Conservation (phyloP, 2,113 vertebrate species). For the Salvelinus namaycush region DNA sequence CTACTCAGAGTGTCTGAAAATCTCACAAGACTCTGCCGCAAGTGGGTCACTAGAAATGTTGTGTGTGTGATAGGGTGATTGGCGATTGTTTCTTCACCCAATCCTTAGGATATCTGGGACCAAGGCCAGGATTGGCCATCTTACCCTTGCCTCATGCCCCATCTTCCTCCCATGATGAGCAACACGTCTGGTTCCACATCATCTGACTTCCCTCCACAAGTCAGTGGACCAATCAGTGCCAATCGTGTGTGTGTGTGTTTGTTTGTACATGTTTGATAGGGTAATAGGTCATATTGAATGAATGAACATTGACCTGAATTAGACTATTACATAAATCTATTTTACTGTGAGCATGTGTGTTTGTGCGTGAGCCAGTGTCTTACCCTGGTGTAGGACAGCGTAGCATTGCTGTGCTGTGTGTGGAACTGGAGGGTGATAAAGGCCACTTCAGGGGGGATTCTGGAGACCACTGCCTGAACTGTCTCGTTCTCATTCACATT, state of each 20-base stretch:
- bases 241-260: background rate
- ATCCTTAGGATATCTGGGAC: no score
- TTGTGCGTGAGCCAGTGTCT: conserved; percentile 7
- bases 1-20: background rate
- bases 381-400: conserved; percentile 86
- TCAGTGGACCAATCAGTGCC: no score
- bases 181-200: no score
- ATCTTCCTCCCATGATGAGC: no score
- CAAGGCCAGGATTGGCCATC: no score
- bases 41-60: conserved; percentile 15
- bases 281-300: background rate
- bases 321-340: background rate
- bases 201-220: no score
- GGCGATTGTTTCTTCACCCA: no score
- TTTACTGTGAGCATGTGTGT: background rate
- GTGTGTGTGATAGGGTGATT: background rate
- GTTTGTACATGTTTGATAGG: background rate
- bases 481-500: conserved; percentile 75
- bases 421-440: conserved; percentile 89
- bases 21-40: conserved; percentile 1
- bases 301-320: background rate
- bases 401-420: conserved; percentile 80
- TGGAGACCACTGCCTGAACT: conserved; percentile 78
- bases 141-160: no score
- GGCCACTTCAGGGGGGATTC: conserved; percentile 78